These are phyloP conservation scores for Alloscopus bannaensis DNA, from an alignment of 2,888 invertebrate genomes.

Conservation along the genomic window DNA sequence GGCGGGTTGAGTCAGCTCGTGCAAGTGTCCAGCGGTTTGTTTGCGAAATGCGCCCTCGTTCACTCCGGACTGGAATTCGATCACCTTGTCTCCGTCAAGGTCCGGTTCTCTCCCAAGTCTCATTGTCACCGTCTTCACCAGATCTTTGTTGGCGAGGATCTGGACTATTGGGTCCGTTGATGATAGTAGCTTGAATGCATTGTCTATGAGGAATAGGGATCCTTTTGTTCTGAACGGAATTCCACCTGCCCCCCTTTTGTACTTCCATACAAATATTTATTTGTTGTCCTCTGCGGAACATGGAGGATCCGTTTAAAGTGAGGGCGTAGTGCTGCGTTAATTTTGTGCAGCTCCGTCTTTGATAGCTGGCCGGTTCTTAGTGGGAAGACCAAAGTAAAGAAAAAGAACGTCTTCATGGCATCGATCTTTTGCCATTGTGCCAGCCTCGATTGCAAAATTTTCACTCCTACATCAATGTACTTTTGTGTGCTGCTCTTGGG, in stretches of 20 bases:
- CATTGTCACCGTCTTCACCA: background rate
- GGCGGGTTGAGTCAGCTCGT: background rate
- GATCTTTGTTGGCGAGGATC: background rate
- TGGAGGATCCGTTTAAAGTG: constrained; percentile 38
- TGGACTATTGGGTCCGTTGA: constrained; percentile 11
- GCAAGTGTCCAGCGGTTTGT: constrained; percentile 1
- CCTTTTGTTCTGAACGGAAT: constrained; percentile 56
- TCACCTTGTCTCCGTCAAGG: background rate
- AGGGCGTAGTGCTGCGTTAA: constrained; percentile 39
- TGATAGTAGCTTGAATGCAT: constrained; percentile 49
- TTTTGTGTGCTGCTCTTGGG: constrained; percentile 61
- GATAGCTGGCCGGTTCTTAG: constrained; percentile 32
- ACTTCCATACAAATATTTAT: constrained; percentile 62
- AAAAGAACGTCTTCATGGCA: constrained; percentile 69
- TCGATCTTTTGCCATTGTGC: constrained; percentile 73
- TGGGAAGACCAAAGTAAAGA: constrained; percentile 39
- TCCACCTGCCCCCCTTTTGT: constrained; percentile 27
- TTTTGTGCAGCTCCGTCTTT: constrained; percentile 37
- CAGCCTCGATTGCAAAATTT: constrained; percentile 55
- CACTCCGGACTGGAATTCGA: background rate
- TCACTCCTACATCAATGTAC: constrained; percentile 28
- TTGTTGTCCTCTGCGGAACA: constrained; percentile 50
- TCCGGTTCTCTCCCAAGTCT: background rate
- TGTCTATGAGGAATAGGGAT: constrained; percentile 39
- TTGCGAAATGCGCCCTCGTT: constrained; percentile 5